Evolutionary conservation across 2,113 vertebrate genomes (phyloP), one percentile per base, ranked within the genome.

Genomic region (Hippolais icterina): DNA sequence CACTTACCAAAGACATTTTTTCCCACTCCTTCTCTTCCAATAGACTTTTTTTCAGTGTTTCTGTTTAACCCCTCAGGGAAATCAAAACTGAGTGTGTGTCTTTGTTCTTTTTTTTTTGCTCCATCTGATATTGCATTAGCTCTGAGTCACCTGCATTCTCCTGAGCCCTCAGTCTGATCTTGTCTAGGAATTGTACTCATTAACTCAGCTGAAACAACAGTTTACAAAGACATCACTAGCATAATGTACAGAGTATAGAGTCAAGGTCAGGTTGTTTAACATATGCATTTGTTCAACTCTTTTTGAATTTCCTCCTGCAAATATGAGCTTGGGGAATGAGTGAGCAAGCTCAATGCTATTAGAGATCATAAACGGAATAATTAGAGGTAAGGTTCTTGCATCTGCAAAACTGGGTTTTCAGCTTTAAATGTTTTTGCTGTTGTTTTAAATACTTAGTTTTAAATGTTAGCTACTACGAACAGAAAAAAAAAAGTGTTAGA

Each of bases 211-310:
- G 77, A 87, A 94, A 83, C 59, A 83, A 65, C 59, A 77, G 33
- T 68, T 84, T 75, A 75, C 60, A 74, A 83, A 84, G 72, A n/a
- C 20, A 89, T 87, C 56, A 27, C 52, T 10, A 56, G 28, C 33
- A 25, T 41, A 44, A 47, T 31, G 27, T 63, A 81, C 2, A 2
- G 46, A 65, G 66, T 35, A 42, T 7, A 54, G 44, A 89, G 69
- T 63, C 89, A 92, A 90, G 83, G 94, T 90, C 89, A 91, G 41
- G 52, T 41, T 87, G 64, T 42, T 90, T 37, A 89, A 75, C 35
- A 49, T 63, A n/a, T 5, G 10, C 47, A 63, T 63, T 81, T 89
- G 35, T 70, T 86, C 76, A 68, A 49, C 50, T 86, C 35, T 37
- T 89, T 92, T 53, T 59, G 9, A 57, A 72, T 79, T 83, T 94